phyloP scores from a whole-genome alignment of 2,113 vertebrate genomes.

The Tylochromis polylepis region DNA sequence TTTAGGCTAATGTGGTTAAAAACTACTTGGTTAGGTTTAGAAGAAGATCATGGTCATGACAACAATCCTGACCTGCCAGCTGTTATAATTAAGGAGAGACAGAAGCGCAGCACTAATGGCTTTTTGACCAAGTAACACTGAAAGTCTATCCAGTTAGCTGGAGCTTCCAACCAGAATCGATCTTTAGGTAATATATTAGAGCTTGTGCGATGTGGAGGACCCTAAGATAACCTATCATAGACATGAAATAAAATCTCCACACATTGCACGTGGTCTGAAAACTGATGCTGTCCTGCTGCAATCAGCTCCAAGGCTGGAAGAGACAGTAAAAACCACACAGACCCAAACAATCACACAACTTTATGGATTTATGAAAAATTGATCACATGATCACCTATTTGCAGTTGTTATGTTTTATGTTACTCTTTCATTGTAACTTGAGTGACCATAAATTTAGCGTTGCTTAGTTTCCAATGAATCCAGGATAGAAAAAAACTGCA shows the following conservation, averaged over 20 bases:
- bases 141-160: neutral
- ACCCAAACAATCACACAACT: neutral
- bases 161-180: neutral
- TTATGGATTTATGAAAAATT: neutral
- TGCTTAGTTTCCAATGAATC: neutral
- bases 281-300: neutral
- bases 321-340: neutral
- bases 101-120: neutral
- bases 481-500: neutral
- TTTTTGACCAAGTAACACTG: neutral
- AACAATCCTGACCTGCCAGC: neutral
- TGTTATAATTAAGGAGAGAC: neutral
- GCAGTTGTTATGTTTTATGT: neutral
- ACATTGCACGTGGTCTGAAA: neutral
- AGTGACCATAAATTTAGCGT: neutral
- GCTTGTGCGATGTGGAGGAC: neutral
- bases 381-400: neutral
- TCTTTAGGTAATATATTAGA: neutral
- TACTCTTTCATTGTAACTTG: neutral
- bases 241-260: neutral
- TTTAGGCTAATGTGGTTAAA: neutral
- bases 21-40: neutral
- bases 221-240: neutral
- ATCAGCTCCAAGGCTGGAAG: neutral
- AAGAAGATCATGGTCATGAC: neutral